Evolutionary conservation across 2,888 invertebrate genomes (phyloP).

Genomic region (Auanema sp.): DNA sequence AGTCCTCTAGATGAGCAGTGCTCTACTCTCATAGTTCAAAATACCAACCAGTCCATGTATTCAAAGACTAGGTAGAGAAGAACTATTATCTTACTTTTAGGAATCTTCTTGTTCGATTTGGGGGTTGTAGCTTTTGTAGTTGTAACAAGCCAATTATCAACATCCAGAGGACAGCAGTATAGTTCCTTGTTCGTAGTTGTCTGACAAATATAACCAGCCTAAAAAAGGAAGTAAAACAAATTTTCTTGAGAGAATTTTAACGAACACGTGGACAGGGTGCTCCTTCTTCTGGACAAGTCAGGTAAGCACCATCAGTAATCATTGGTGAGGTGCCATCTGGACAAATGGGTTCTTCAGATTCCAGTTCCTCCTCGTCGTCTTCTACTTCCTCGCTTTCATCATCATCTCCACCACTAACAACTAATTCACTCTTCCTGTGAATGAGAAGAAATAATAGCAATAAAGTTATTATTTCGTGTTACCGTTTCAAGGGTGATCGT

Average conservation of each 20-base stretch:
- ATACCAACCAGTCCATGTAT: no score
- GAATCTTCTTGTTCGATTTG: neutral
- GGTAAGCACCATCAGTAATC: constrained; percentile 21
- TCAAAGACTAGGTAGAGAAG: no score
- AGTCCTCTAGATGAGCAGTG: no score
- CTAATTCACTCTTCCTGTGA: neutral
- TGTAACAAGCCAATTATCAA: neutral
- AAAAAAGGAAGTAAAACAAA: neutral
- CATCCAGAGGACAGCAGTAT: constrained; percentile 19
- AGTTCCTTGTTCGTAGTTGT: constrained; percentile 4
- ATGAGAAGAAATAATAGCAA: neutral
- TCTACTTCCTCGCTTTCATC: neutral
- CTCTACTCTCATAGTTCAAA: no score
- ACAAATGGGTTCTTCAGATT: constrained; percentile 20
- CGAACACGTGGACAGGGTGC: constrained; percentile 28
- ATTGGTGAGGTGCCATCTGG: constrained; percentile 27
- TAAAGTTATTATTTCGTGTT: neutral
- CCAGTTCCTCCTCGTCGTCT: neutral
- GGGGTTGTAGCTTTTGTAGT: constrained; percentile 4
- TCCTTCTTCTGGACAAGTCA: constrained; percentile 35
- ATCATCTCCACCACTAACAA: neutral
- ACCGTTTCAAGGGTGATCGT: neutral
- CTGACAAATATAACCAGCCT: constrained; percentile 38
- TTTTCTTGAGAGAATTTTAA: constrained; percentile 2
- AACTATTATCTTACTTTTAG: neutral